Evolutionary conservation across 2,888 invertebrate species (phyloP), one percentile per base, ranked within the genome.

Genomic region (Noctuana brunneofusca): DNA sequence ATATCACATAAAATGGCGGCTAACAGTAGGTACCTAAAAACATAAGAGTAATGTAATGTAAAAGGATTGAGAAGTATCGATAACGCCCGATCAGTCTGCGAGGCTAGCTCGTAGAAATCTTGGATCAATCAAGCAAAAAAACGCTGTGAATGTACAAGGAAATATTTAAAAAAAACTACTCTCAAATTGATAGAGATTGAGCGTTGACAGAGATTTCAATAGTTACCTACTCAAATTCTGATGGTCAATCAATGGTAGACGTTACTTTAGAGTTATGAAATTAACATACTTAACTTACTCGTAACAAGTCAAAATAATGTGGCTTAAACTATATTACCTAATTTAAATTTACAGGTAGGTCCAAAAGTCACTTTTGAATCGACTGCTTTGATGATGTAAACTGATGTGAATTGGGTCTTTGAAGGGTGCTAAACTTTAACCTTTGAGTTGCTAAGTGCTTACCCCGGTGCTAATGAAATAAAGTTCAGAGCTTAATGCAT

Each of bases 351-450:
- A 43, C 14, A 16, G 16, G 1, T 41, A 16, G 43, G 18, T 3
- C 9, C 11, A 9, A 43, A 43, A 16, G 9, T 16, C 16, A 18
- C 43, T 16, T 9, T 43, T 6, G 43, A 43, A 18, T 18, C 43
- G 43, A 43, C 11, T 11, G 18, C 18, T 18, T 43, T 43, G 43
- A 43, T 43, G 43, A 43, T 43, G 43, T 43, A 43, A 43, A 43
- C 18, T 43, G 18, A 43, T 43, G 43, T 43, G 43, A 3, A 43
- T 18, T 43, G 18, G 18, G 43, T 11, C 43, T 18, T 43, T 18
- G 43, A 43, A 43, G 43, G 43, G 16, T 16, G 43, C 11, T 18
- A 18, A 43, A 43, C 43, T 43, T 43, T 43, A 43, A 11, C 43
- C 18, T 43, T 43, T 18, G 9, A 43, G 43, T 18, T 43, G 18